Conservation (phyloP, 2,797 vertebrate species). For the Trematomus bernacchii region DNA sequence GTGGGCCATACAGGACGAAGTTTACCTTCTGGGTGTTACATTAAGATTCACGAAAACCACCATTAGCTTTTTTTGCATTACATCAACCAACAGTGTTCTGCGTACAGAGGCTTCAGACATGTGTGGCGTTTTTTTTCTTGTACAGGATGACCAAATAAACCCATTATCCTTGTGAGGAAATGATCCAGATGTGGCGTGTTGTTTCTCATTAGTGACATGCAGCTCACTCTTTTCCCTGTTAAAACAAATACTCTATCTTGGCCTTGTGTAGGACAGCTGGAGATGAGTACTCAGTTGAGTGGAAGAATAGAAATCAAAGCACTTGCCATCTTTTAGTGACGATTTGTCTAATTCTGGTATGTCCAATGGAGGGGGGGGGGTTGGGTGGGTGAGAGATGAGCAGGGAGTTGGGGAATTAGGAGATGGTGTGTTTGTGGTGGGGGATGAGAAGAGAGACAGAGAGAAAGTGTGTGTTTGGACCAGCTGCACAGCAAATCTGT, state of each 20-base stretch:
- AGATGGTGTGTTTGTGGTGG: constrained; percentile 26
- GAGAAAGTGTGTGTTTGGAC: constrained; percentile 65
- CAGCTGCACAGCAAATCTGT: constrained; percentile 85
- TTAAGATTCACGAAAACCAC: not conserved
- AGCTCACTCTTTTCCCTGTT: constrained; percentile 43
- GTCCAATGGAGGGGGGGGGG: constrained; percentile 26
- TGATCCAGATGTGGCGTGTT: constrained; percentile 68
- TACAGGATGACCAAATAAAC: constrained; percentile 39
- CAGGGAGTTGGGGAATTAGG: constrained; percentile 30
- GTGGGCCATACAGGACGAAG: not conserved
- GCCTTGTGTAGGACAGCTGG: constrained; percentile 67
- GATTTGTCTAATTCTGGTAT: constrained; percentile 73
- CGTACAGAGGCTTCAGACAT: constrained; percentile 1
- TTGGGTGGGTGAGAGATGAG: constrained; percentile 12
- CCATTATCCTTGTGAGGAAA: constrained; percentile 47
- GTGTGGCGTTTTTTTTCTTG: constrained; percentile 11
- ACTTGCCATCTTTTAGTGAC: constrained; percentile 62
- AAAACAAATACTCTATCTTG: constrained; percentile 58
- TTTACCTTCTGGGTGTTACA: not conserved
- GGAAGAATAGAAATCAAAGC: constrained; percentile 74
- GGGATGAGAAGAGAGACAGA: constrained; percentile 33
- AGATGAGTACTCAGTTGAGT: constrained; percentile 68
- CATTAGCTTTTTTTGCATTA: not conserved
- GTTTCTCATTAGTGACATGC: constrained; percentile 63
- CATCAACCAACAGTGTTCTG: not conserved